A percentile compares a stretch with the other conserved stretches of the same genome.
These are phyloP conservation scores for Myxocyprinus asiaticus DNA, from an alignment of 2,113 vertebrate genomes.

Conservation along the genomic window DNA sequence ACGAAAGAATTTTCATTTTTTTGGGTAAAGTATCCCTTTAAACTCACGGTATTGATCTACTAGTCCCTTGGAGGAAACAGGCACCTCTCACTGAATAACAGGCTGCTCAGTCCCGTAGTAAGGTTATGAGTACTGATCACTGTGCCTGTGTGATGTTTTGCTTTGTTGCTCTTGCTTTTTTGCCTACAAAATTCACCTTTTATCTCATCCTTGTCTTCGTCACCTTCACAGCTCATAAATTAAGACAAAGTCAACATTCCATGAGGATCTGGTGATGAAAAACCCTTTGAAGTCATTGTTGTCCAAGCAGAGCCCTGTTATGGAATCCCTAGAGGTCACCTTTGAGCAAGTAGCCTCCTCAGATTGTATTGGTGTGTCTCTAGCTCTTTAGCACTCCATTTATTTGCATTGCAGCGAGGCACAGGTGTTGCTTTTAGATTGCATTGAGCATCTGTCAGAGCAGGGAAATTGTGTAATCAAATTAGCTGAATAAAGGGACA, in stretches of 20 bases:
- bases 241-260: constrained; percentile 71
- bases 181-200: constrained; percentile 32
- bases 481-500: constrained; percentile 72
- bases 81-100: constrained; percentile 64
- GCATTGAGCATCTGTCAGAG: constrained; percentile 64
- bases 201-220: background rate
- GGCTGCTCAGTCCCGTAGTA: constrained; percentile 55
- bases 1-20: too few relatives aligned
- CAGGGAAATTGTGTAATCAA: constrained; percentile 71
- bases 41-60: constrained; percentile 67
- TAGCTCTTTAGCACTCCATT: constrained; percentile 63
- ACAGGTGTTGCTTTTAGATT: constrained; percentile 78
- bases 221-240: constrained; percentile 58
- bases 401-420: constrained; percentile 66
- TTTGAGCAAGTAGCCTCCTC: constrained; percentile 66
- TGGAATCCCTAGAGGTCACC: constrained; percentile 67
- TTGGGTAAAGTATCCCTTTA: too few relatives aligned
- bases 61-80: constrained; percentile 66
- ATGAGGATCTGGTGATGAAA: constrained; percentile 64
- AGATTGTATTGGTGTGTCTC: constrained; percentile 66
- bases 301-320: constrained; percentile 35
- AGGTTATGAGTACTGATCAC: constrained; percentile 45
- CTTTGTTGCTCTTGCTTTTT: constrained; percentile 55
- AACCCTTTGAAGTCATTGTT: constrained; percentile 62
- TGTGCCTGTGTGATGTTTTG: constrained; percentile 24